phyloP scores from a whole-genome alignment of 2,888 invertebrate species.

The Dryobota labecula region DNA sequence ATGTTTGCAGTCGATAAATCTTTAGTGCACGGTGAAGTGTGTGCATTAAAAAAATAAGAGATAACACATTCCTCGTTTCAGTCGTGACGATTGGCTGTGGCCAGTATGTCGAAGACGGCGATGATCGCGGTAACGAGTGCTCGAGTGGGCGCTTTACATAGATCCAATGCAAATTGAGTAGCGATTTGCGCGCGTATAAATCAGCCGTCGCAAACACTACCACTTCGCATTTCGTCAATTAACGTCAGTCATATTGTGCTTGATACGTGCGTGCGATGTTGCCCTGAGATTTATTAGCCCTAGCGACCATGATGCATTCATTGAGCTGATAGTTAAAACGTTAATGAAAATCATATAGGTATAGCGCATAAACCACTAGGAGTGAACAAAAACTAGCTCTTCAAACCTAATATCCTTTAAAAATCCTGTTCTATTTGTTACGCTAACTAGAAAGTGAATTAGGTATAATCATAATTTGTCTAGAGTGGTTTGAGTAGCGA shows the following conservation, averaged over 20 bases:
- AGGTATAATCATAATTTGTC: constrained; percentile 76
- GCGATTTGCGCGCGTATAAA: constrained; percentile 82
- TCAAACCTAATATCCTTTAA: constrained; percentile 25
- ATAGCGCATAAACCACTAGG: not conserved
- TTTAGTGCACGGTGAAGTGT: constrained; percentile 50
- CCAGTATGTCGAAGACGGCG: constrained; percentile 72
- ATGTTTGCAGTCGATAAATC: constrained; percentile 52
- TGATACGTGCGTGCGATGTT: constrained; percentile 71
- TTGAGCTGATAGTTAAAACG: constrained; percentile 2
- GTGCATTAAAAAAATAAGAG: constrained; percentile 68
- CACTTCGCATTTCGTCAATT: constrained; percentile 83
- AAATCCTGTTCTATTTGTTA: constrained; percentile 63
- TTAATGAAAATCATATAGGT: not conserved
- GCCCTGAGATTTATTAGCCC: constrained; percentile 63
- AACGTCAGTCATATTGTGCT: constrained; percentile 80
- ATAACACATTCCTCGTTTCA: constrained; percentile 72
- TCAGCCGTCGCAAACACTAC: constrained; percentile 74
- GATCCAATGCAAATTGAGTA: constrained; percentile 86
- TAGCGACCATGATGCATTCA: constrained; percentile 10
- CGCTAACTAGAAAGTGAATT: constrained; percentile 82
- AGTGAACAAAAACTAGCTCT: constrained; percentile 36
- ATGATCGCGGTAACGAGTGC: constrained; percentile 80
- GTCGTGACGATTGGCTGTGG: constrained; percentile 80
- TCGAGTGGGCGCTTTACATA: constrained; percentile 83
- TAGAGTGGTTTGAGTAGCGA: constrained; percentile 70